A percentile compares a stretch with the other conserved stretches of the same genome.
These are phyloP conservation scores for Synanceia verrucosa DNA, from an alignment of 2,797 vertebrate species.

Conservation along the genomic window DNA sequence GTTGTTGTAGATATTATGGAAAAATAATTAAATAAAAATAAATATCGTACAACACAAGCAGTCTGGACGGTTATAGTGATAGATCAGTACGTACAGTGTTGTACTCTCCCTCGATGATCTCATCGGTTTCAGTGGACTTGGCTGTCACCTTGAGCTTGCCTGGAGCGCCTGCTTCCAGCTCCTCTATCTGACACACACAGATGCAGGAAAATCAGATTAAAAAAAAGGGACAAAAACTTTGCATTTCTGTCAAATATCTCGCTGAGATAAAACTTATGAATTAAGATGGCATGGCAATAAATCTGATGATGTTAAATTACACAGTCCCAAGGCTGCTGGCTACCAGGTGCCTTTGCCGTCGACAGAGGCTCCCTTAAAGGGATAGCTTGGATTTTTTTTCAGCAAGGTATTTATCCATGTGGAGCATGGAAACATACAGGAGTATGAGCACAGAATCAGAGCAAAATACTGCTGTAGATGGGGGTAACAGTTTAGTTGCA, in stretches of 20 bases:
- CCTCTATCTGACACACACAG: slow-evolving; percentile 83
- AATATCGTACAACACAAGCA: not conserved
- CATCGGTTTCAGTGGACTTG: slow-evolving; percentile 86
- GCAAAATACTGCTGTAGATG: not conserved
- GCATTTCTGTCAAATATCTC: not conserved
- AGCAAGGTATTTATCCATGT: not conserved
- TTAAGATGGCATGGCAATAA: not conserved
- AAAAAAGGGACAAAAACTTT: not conserved
- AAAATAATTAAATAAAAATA: not conserved
- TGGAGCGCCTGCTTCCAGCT: slow-evolving; percentile 90
- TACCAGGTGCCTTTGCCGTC: not conserved
- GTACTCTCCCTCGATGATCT: slow-evolving; percentile 87
- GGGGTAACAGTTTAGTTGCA: too few species aligned
- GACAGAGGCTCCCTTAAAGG: not conserved
- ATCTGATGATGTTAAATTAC: not conserved
- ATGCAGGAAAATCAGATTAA: not conserved
- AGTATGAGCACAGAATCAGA: too few species aligned
- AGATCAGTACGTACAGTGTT: slow-evolving; percentile 88
- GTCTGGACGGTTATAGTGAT: not conserved
- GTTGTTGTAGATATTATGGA: too few species aligned
- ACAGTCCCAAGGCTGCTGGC: slow-evolving; percentile 12
- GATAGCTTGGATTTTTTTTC: not conserved
- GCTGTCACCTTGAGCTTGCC: slow-evolving; percentile 92
- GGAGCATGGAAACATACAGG: too few species aligned
- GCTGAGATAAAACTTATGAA: not conserved